phyloP scores from a whole-genome alignment of 2,797 vertebrate genomes.

The Sparidentex hasta region DNA sequence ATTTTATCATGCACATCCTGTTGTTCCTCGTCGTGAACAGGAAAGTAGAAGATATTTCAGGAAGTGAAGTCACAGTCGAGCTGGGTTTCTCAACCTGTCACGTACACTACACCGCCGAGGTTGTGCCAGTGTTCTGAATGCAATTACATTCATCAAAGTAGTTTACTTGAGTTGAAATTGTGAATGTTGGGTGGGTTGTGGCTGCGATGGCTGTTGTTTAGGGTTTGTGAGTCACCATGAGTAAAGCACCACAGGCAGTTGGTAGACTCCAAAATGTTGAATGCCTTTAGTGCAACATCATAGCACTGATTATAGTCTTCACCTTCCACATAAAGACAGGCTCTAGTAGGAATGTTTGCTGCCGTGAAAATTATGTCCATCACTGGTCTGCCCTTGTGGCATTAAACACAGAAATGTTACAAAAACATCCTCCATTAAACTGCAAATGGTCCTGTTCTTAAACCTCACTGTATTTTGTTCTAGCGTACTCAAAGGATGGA shows the following conservation, averaged over 20 bases:
- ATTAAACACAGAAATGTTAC: neutral
- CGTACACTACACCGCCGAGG: neutral
- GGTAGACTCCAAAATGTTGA: conserved; percentile 45
- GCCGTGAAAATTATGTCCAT: conserved; percentile 31
- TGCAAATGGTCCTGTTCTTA: neutral
- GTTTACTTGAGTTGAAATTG: neutral
- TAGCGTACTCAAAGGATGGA: neutral
- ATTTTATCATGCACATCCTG: conserved; percentile 53
- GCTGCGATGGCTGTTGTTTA: conserved; percentile 23
- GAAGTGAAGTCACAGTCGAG: conserved; percentile 68
- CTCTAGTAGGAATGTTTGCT: conserved; percentile 40
- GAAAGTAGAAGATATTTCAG: conserved; percentile 70
- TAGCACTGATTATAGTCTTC: conserved; percentile 58
- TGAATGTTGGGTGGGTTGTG: too few relatives aligned
- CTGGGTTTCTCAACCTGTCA: conserved; percentile 48
- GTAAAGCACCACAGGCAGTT: conserved; percentile 21
- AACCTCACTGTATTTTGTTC: neutral
- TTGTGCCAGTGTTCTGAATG: neutral
- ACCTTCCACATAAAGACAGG: conserved; percentile 29
- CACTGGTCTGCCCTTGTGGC: conserved; percentile 9
- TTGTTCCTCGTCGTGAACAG: conserved; percentile 50
- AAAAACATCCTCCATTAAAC: neutral
- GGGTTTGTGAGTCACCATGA: conserved; percentile 36
- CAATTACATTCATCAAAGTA: neutral
- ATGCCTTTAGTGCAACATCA: conserved; percentile 68